Evolutionary conservation across 1,140 invertebrate genomes (phyloP).

Genomic region (Eufriesea mexicana): DNA sequence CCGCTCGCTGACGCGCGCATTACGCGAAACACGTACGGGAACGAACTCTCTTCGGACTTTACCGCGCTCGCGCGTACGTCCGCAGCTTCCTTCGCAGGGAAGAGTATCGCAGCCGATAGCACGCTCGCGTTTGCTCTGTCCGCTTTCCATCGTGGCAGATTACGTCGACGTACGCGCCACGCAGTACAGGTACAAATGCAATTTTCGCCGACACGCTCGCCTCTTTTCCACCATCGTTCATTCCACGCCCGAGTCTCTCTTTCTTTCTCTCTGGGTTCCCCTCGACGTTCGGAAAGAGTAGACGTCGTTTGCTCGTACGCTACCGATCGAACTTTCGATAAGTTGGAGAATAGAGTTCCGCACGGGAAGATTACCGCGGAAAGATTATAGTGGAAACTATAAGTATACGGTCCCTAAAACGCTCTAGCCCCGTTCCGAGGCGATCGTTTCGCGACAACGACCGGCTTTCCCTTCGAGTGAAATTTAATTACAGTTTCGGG

Average conservation of each 20-base stretch:
- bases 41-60: neutral
- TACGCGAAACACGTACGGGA: neutral
- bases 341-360: too few relatives aligned
- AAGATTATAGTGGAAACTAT: too few relatives aligned
- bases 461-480: neutral
- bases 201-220: neutral
- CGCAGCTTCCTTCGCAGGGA: neutral
- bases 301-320: neutral
- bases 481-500: neutral
- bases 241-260: neutral
- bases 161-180: neutral
- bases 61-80: neutral
- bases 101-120: neutral
- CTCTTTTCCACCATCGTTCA: neutral
- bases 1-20: neutral
- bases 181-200: neutral
- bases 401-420: neutral
- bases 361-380: too few relatives aligned
- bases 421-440: neutral
- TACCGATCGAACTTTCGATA: neutral
- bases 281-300: neutral
- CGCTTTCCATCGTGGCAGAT: slow-evolving; percentile 1
- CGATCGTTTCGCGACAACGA: neutral
- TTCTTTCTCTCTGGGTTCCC: too few relatives aligned
- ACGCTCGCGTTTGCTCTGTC: neutral